Conservation (phyloP, 2,797 vertebrate species). For the Meda fulgida region DNA sequence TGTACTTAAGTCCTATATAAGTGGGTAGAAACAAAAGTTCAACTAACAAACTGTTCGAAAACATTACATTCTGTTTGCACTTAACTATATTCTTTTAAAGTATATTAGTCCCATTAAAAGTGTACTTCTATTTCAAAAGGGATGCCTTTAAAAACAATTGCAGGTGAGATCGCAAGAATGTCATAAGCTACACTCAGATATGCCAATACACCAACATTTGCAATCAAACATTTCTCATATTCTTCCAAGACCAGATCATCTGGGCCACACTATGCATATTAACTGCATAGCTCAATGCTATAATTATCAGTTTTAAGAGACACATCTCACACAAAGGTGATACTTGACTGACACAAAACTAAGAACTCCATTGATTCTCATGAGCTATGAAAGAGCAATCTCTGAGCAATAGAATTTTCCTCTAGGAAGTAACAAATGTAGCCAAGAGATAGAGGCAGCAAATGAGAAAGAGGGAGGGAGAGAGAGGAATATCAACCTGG, state of each 20-base stretch:
- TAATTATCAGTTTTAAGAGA: background rate
- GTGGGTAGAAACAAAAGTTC: background rate
- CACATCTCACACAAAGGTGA: background rate
- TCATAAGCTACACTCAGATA: background rate
- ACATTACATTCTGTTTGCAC: background rate
- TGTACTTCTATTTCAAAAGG: background rate
- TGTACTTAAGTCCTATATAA: background rate
- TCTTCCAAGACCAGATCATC: background rate
- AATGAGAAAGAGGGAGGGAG: constrained; percentile 28
- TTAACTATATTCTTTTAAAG: background rate
- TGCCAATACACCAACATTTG: background rate
- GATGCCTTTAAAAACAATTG: background rate
- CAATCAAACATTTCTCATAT: background rate
- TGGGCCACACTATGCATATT: background rate
- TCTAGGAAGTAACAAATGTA: constrained; percentile 21
- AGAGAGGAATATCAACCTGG: constrained; percentile 65
- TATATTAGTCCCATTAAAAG: background rate
- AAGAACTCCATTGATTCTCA: background rate
- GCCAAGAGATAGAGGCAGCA: constrained; percentile 1
- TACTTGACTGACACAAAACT: constrained; percentile 1
- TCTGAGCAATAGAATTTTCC: background rate
- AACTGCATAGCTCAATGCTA: background rate
- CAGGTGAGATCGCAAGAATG: background rate
- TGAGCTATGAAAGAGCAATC: constrained; percentile 20
- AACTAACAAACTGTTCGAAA: background rate